A percentile compares a stretch with the other conserved stretches of the same genome.
phyloP scores from a whole-genome alignment of 1,140 invertebrate genomes.

The Zaprionus africanus region DNA sequence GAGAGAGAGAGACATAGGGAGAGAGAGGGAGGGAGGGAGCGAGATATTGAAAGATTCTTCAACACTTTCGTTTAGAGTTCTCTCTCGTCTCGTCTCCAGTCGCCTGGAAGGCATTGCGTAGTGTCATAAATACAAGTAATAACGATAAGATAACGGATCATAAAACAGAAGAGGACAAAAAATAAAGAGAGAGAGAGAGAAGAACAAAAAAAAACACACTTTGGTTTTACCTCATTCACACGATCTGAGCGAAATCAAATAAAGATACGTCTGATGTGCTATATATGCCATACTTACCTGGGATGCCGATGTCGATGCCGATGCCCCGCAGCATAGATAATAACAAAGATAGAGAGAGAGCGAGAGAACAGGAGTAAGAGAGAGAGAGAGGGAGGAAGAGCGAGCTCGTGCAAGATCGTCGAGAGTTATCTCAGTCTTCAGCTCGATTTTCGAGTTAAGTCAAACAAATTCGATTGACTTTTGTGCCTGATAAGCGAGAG shows the following conservation, averaged over 20 bases:
- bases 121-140: slow-evolving; percentile 64
- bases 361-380: not conserved
- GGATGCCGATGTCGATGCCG: slow-evolving; percentile 38
- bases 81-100: slow-evolving; percentile 34
- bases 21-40: not conserved
- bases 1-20: not conserved
- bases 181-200: slow-evolving; percentile 5
- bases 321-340: slow-evolving; percentile 37
- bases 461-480: slow-evolving; percentile 65
- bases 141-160: slow-evolving; percentile 67
- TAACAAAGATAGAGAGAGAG: not conserved
- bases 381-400: not conserved
- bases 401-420: not conserved
- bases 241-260: slow-evolving; percentile 71
- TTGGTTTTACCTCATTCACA: slow-evolving; percentile 59
- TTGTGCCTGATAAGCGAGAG: slow-evolving; percentile 35
- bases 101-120: slow-evolving; percentile 40
- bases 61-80: slow-evolving; percentile 57
- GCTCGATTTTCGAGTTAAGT: slow-evolving; percentile 36
- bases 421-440: not conserved
- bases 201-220: slow-evolving; percentile 32
- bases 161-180: slow-evolving; percentile 51
- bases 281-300: slow-evolving; percentile 41
- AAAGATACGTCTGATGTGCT: slow-evolving; percentile 37
- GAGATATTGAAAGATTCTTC: slow-evolving; percentile 37